Evolutionary conservation across 2,888 invertebrate genomes (phyloP).

Genomic region (Hirtodrosophila confusa): DNA sequence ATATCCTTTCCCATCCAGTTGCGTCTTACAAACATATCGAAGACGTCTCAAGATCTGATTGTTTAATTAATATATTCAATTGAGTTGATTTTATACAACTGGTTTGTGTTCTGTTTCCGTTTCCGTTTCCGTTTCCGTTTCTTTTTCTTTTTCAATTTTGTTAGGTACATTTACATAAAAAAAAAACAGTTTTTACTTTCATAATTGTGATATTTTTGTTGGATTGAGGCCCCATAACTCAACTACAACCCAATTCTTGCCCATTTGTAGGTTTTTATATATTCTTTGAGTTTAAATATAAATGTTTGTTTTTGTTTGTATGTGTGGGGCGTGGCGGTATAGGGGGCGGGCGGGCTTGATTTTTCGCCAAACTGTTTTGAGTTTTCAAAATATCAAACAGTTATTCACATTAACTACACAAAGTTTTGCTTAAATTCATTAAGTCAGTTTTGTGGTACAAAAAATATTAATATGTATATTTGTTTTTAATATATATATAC

Average conservation of each 20-base stretch:
- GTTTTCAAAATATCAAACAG: background rate
- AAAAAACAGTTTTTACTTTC: constrained; percentile 22
- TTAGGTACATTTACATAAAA: constrained; percentile 68
- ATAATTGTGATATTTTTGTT: constrained; percentile 13
- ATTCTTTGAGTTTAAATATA: constrained; percentile 8
- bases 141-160: constrained; percentile 27
- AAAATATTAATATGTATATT: background rate
- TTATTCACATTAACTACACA: constrained; percentile 6
- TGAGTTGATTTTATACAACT: background rate
- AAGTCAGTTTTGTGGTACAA: constrained; percentile 18
- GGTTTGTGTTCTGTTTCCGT: constrained; percentile 7
- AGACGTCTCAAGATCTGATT: constrained; percentile 58
- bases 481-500: no score
- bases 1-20: background rate
- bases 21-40: constrained; percentile 40
- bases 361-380: constrained; percentile 6
- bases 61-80: constrained; percentile 21
- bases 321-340: constrained; percentile 29
- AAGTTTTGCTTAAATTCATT: constrained; percentile 8
- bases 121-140: constrained; percentile 19
- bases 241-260: background rate
- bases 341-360: constrained; percentile 11
- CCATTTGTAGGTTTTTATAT: background rate
- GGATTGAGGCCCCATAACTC: background rate
- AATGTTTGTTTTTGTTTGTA: constrained; percentile 12